These are phyloP conservation scores for Plecturocebus donacophilus DNA, from an alignment of 2,113 vertebrate species.

Conservation along the genomic window DNA sequence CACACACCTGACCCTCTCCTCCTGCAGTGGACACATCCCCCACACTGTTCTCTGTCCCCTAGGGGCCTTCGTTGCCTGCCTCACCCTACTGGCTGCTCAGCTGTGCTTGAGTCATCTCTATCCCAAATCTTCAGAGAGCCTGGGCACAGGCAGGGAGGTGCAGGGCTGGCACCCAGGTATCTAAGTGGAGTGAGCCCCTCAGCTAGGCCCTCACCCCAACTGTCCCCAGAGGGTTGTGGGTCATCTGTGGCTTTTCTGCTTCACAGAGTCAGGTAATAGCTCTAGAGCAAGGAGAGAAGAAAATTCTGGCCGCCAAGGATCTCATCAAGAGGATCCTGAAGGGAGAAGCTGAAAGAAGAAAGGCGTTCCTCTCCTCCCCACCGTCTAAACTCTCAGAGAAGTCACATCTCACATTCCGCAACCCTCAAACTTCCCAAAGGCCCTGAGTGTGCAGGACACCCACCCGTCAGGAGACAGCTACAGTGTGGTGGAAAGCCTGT, in stretches of 20 bases:
- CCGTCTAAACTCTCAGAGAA: neutral
- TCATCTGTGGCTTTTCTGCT: neutral
- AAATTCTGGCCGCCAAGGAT: neutral
- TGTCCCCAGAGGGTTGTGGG: neutral
- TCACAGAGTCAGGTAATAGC: neutral
- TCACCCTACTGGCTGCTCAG: neutral
- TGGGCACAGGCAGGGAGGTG: neutral
- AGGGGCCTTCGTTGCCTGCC: neutral
- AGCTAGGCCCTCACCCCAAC: neutral
- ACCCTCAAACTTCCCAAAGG: neutral
- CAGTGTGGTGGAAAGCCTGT: fast-evolving
- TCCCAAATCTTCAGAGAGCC: neutral
- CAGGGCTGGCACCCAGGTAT: neutral
- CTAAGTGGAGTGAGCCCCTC: neutral
- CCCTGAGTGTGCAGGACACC: fast-evolving
- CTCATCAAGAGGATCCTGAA: neutral
- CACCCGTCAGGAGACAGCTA: neutral
- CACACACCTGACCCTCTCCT: neutral
- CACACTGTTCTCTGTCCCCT: neutral
- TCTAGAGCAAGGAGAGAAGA: neutral
- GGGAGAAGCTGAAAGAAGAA: neutral
- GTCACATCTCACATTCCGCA: neutral
- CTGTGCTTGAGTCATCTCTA: neutral
- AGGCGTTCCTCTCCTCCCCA: neutral
- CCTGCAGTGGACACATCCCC: neutral